phyloP scores from a whole-genome alignment of 92 coral and sea anemone genomes.

The Scolanthus callimorphus region DNA sequence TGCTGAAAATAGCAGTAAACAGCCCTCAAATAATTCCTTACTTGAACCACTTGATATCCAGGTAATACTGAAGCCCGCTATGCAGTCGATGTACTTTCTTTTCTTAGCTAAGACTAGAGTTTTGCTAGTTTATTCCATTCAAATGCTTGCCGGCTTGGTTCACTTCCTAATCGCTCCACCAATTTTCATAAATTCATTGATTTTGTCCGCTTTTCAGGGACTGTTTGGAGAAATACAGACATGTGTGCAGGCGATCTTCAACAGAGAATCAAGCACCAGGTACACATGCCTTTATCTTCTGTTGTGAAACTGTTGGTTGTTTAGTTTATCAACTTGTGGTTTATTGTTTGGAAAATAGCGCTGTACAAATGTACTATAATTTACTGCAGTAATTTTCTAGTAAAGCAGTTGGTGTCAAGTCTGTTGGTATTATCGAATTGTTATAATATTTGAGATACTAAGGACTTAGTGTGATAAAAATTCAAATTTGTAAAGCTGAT shows the following conservation, averaged over 20 bases:
- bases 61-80: slow-evolving; percentile 12
- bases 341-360: not conserved
- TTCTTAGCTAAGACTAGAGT: no score
- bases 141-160: not conserved
- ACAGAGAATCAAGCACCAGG: slow-evolving; percentile 23
- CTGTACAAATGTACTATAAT: not conserved
- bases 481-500: no score
- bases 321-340: not conserved
- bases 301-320: not conserved
- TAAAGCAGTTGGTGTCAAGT: no score
- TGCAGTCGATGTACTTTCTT: not conserved
- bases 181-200: not conserved
- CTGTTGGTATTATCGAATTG: no score
- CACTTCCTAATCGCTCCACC: not conserved
- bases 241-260: slow-evolving; percentile 65
- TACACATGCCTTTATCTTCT: slow-evolving; percentile 22
- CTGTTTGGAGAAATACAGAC: slow-evolving; percentile 54
- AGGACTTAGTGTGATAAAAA: no score
- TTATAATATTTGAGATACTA: no score
- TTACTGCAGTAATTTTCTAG: no score
- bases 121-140: not conserved
- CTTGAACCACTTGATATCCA: slow-evolving; percentile 10
- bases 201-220: slow-evolving; percentile 20
- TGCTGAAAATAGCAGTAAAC: slow-evolving; percentile 9
- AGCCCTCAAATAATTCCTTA: not conserved